Conservation (phyloP, 2,113 vertebrate species). For the Prochilodus magdalenae region DNA sequence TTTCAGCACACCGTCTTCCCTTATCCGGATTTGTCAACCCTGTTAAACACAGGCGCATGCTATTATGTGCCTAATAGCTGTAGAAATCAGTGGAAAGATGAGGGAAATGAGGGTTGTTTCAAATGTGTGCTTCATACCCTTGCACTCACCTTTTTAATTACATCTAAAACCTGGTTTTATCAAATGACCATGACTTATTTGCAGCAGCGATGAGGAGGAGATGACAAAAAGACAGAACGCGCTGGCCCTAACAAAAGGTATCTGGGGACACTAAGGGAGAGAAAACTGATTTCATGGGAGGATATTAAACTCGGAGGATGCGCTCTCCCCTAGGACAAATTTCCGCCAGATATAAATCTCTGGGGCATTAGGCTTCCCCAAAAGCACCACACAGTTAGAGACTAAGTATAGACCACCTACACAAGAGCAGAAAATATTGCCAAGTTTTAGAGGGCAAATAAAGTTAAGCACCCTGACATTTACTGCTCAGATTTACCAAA, state of each 20-base stretch:
- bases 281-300: constrained; percentile 58
- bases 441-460: constrained; percentile 59
- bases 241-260: constrained; percentile 41
- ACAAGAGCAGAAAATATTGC: constrained; percentile 52
- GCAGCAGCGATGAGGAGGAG: constrained; percentile 14
- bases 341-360: constrained; percentile 57
- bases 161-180: constrained; percentile 37
- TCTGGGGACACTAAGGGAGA: constrained; percentile 53
- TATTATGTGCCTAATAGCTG: constrained; percentile 31
- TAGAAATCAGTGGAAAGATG: constrained; percentile 10
- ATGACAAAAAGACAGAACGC: constrained; percentile 29
- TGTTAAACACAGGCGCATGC: constrained; percentile 26
- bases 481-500: constrained; percentile 57
- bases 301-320: constrained; percentile 58
- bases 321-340: constrained; percentile 54
- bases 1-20: not conserved
- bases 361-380: constrained; percentile 50
- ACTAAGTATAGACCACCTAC: constrained; percentile 50
- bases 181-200: constrained; percentile 41
- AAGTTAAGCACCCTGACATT: constrained; percentile 62
- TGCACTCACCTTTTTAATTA: constrained; percentile 15
- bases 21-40: constrained; percentile 9
- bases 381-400: constrained; percentile 46
- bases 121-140: constrained; percentile 10
- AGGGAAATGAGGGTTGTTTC: constrained; percentile 15